These are phyloP conservation scores for Sternotherus odoratus DNA, from an alignment of 2,797 vertebrate species.

Conservation along the genomic window DNA sequence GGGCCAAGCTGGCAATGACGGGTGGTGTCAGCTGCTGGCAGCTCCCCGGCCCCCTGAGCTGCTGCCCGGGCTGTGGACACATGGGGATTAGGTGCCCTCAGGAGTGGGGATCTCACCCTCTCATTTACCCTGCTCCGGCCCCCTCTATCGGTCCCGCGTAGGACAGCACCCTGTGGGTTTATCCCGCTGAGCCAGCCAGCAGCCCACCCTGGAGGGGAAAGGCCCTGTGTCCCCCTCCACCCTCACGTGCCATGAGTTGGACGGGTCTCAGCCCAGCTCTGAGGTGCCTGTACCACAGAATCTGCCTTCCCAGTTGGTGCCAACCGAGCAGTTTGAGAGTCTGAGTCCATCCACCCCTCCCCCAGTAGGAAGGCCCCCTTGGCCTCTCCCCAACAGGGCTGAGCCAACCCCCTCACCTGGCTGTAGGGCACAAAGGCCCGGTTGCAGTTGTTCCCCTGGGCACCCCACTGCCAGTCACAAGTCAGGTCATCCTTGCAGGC, in stretches of 20 bases:
- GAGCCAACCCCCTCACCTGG: slow-evolving; percentile 84
- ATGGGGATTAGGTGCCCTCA: neutral
- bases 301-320: neutral
- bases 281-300: neutral
- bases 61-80: neutral
- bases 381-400: neutral
- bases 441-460: slow-evolving; percentile 82
- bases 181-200: neutral
- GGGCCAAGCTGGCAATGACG: too few relatives aligned
- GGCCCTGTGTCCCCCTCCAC: neutral
- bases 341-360: neutral
- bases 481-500: slow-evolving; percentile 86
- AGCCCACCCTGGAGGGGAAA: neutral
- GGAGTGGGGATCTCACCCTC: neutral
- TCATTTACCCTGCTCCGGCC: neutral
- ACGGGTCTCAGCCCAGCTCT: neutral
- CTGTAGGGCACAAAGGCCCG: slow-evolving; percentile 84
- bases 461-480: slow-evolving; percentile 75
- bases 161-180: neutral
- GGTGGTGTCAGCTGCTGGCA: neutral
- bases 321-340: too few relatives aligned
- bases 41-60: neutral
- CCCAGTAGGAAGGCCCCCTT: neutral
- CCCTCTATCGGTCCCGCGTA: neutral
- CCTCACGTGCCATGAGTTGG: neutral